Base-by-base conservation (phyloP, 2,113 vertebrate species). In the Pygoscelis antarcticus region DNA sequence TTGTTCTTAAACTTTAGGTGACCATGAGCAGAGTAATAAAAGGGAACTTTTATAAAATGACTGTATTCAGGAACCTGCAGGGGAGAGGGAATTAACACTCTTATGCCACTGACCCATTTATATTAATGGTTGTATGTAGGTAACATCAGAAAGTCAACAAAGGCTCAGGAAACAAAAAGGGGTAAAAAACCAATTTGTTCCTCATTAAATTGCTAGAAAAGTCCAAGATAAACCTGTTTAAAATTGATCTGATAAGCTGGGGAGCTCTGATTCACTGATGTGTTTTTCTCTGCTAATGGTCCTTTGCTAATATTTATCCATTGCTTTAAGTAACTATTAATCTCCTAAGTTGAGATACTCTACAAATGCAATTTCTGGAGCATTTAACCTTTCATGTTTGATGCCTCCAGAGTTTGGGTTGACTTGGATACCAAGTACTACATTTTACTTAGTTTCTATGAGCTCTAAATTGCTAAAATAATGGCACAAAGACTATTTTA, bases 171-270 rank as follows among this genome's bases (percentile, higher is more conserved):
- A 97, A 97, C 66, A 96, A 90, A 93, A 92, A 77, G 78, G 78
- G 79, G 86, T 88, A 70, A 94, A 90, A 93, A 95, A 64, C 30
- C 96, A 97, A 97, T 98, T 97, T 97, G 82, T 97, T 98, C 88
- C 94, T 98, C 95, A 97, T 98, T 98, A 98, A 97, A 91, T 89
- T 95, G 93, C 85, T 98, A 91, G 96, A 94, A 97, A 98, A 98
- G 92, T 95, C 95, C 82, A 93, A 97, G 97, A 98, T 98, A 98
- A 98, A 98, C 97, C 96, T 95, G 69, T 98, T 98, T 98, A 98
- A 98, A 98, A 98, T 98, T 98, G 98, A 98, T 98, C 98, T 98
- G 98, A 98, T 98, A 97, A 98, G 87, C 95, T 92, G 6, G 7
- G 81, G 68, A 96, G 92, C 94, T 92, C 93, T 96, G 96, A 98